Base-by-base conservation (phyloP, 2,888 invertebrate genomes). In the Callinectes sapidus region DNA sequence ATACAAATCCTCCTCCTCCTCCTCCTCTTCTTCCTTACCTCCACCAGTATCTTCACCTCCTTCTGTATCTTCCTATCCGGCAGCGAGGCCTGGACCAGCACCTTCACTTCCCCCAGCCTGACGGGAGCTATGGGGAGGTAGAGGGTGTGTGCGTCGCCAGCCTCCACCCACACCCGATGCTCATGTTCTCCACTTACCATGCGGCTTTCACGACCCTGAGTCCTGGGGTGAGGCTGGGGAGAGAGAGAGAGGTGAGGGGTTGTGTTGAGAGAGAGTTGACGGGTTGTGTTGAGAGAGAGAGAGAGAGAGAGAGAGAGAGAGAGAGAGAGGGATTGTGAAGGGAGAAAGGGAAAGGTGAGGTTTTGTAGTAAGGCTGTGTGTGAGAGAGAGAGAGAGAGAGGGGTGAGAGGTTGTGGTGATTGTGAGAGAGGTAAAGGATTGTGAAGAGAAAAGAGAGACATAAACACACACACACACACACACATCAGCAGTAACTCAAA, bases 51-150 rank as follows among this genome's bases (percentile, higher is more conserved):
- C 48, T 66, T 86, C 55, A 92, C 92, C 87, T 92, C 87, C 71
- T 91, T 90, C 28, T 91, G 91, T 23, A 94, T 85, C 61, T 94
- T 94, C 32, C 85, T 86, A 39, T 92, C 93, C 2, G 90, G 91
- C 28, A 94, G 71, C 2, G 93, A 92, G n/a, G 94, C 94, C 23
- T 93, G 93, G 2, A 94, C 93, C 54, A 86, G 92, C n/a, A 93
- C 89, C 0, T 85, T 90, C 32, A 94, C 71, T 14, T 92, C 89
- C 2, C 94, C 93, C 0, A 94, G 90, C 35, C 85, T 77, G 32
- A 93, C 81, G 28, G 94, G 94, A 5, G 94, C 93, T 61, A 94
- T 94, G 16, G 94, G 94, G 0, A 94, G 87, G 89, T 94, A 92
- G 1, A 94, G 91, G 2, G 94, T 94, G 81, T 91, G 91, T n/a